Conservation (phyloP, 2,113 vertebrate genomes). For the Cyanocitta stelleri region DNA sequence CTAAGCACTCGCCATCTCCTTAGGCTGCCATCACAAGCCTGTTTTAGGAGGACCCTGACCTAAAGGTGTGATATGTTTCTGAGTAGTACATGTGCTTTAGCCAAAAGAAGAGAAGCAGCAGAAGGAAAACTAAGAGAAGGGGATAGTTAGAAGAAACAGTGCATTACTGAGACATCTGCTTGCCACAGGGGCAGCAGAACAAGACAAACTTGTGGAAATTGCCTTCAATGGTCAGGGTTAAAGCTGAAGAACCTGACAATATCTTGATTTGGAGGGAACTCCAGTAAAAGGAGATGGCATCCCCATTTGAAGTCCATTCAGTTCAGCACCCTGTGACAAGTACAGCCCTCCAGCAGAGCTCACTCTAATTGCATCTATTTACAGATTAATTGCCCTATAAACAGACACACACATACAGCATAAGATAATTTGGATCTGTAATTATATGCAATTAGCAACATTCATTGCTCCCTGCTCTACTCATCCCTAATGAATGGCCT, state of each 20-base stretch:
- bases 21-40: neutral
- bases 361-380: slow-evolving; percentile 56
- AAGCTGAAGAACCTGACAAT: neutral
- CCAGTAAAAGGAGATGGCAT: neutral
- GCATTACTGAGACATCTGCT: neutral
- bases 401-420: slow-evolving; percentile 53
- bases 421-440: slow-evolving; percentile 36
- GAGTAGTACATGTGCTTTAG: neutral
- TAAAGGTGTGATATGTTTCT: neutral
- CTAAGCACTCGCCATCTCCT: neutral
- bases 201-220: neutral
- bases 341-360: slow-evolving; percentile 15
- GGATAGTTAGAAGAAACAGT: neutral
- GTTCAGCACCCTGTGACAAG: neutral
- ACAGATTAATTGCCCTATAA: slow-evolving; percentile 60
- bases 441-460: slow-evolving; percentile 58
- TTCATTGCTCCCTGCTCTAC: slow-evolving; percentile 54
- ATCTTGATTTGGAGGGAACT: neutral
- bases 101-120: neutral
- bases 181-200: neutral
- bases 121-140: neutral
- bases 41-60: neutral
- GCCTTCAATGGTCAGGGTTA: neutral
- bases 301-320: neutral
- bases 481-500: slow-evolving; percentile 59